phyloP scores from a whole-genome alignment of 2,797 vertebrate genomes.

The Chelidonichthys spinosus region DNA sequence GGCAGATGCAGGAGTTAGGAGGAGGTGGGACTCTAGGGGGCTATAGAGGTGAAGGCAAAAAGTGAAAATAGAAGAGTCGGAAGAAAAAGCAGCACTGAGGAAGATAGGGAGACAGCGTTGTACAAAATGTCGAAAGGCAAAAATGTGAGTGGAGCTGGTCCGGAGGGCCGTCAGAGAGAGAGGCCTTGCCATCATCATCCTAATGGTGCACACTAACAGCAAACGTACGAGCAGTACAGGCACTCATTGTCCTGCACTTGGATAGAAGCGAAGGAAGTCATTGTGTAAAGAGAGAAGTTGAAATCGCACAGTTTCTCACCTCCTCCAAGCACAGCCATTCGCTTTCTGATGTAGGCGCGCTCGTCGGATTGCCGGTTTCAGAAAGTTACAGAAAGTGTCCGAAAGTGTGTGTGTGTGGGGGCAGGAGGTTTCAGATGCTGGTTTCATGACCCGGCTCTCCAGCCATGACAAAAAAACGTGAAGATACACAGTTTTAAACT shows the following conservation, averaged over 20 bases:
- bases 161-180: background rate
- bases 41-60: slow-evolving; percentile 42
- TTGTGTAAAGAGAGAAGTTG: slow-evolving; percentile 1
- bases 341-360: background rate
- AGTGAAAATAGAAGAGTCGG: slow-evolving; percentile 16
- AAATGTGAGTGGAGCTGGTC: background rate
- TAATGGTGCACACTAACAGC: too few species aligned
- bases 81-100: slow-evolving; percentile 12
- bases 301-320: background rate
- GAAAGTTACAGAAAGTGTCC: background rate
- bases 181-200: too few species aligned
- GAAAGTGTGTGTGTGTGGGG: background rate
- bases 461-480: too few species aligned
- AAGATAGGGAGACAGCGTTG: background rate
- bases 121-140: slow-evolving; percentile 20
- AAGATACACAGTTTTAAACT: too few species aligned
- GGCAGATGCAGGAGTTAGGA: slow-evolving; percentile 1
- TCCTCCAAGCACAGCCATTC: slow-evolving; percentile 4
- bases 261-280: slow-evolving; percentile 15
- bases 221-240: background rate
- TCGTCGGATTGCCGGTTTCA: background rate
- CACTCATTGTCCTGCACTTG: slow-evolving; percentile 2
- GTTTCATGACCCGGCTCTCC: too few species aligned
- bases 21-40: slow-evolving; percentile 34
- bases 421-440: background rate